phyloP scores from a whole-genome alignment of 2,113 vertebrate species.

The Atlantisia rogersi region DNA sequence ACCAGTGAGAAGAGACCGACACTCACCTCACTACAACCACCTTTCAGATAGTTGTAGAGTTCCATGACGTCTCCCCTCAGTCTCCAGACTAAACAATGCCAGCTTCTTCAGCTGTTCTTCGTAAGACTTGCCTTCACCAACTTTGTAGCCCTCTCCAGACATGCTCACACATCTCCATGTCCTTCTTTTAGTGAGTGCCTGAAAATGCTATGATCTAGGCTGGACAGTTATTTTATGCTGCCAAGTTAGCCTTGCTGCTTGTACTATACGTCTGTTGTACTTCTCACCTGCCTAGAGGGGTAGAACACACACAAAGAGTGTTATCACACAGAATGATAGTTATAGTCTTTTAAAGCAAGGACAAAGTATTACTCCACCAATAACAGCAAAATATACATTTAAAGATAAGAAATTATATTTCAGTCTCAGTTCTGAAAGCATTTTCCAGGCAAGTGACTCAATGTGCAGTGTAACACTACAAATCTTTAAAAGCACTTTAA shows the following conservation, averaged over 20 bases:
- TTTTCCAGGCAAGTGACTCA: conserved; percentile 10
- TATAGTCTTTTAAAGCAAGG: not conserved
- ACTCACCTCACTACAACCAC: too few species aligned
- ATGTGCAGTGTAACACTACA: not conserved
- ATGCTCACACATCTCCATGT: too few species aligned
- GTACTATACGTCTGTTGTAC: not conserved
- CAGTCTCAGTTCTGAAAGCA: not conserved
- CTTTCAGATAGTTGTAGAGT: too few species aligned
- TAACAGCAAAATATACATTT: not conserved
- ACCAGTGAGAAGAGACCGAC: too few species aligned
- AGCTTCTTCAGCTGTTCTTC: too few species aligned
- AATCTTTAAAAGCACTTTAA: conserved; percentile 27
- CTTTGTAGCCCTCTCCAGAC: too few species aligned
- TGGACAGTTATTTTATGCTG: conserved; percentile 11
- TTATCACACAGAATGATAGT: not conserved
- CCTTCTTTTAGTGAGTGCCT: not conserved
- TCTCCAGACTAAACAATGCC: too few species aligned
- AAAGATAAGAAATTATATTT: not conserved
- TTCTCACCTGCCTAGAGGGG: not conserved
- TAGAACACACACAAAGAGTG: not conserved
- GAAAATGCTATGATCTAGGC: not conserved
- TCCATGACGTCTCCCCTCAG: too few species aligned
- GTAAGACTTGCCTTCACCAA: too few species aligned
- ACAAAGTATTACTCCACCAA: not conserved
- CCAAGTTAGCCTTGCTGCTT: not conserved